Conservation (phyloP, 2,888 invertebrate genomes). For the Muschampia plurimacula region DNA sequence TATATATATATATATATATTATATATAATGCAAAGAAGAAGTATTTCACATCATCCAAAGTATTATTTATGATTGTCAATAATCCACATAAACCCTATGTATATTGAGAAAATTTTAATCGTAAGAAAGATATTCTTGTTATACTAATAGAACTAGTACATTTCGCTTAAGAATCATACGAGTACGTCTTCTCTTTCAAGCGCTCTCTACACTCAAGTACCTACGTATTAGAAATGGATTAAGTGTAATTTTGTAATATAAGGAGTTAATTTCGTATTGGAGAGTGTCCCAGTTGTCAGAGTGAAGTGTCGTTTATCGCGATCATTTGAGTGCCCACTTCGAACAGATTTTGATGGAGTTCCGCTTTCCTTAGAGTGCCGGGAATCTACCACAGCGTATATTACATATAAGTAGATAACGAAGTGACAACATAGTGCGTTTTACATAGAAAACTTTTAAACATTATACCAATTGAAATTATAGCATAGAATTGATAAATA, state of each 20-base stretch:
- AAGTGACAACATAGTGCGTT: no score
- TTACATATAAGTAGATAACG: background rate
- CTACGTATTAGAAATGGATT: background rate
- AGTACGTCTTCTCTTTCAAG: background rate
- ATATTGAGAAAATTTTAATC: background rate
- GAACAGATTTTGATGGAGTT: conserved; percentile 29
- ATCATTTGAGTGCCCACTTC: conserved; percentile 19
- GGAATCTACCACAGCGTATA: background rate
- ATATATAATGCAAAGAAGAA: no score
- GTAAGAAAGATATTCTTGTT: background rate
- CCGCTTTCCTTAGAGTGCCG: conserved; percentile 14
- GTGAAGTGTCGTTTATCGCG: conserved; percentile 9
- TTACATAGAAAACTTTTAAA: no score
- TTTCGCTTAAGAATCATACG: background rate
- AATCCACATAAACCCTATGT: background rate
- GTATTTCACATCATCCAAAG: no score
- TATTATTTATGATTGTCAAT: no score
- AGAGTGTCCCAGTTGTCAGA: background rate
- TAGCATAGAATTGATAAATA: no score
- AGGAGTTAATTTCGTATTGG: background rate
- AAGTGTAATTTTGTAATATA: conserved; percentile 1
- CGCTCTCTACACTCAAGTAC: background rate
- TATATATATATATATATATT: no score
- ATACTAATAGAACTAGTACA: background rate
- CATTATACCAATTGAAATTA: no score